Evolutionary conservation across 2,888 invertebrate genomes (phyloP).

Genomic region (Drosophila anomalata): DNA sequence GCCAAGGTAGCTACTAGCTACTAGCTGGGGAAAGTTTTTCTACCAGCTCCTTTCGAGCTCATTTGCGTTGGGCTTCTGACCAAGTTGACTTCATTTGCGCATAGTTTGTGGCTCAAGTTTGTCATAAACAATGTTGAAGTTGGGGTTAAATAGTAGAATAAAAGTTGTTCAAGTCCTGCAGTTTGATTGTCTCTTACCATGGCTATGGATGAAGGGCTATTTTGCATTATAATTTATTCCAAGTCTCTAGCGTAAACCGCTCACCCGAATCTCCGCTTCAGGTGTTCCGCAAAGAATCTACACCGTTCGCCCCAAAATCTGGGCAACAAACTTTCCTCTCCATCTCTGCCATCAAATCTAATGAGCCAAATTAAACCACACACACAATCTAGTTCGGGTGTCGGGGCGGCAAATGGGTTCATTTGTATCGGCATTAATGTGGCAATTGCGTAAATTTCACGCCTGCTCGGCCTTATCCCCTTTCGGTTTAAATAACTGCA

Average conservation of each 20-base stretch:
- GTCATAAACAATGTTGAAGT: conserved; percentile 72
- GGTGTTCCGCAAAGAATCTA: conserved; percentile 3
- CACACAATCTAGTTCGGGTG: conserved; percentile 11
- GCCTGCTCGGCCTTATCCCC: conserved; percentile 51
- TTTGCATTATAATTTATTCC: conserved; percentile 29
- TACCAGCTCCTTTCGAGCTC: conserved; percentile 40
- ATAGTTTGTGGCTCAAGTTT: conserved; percentile 73
- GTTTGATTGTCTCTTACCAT: conserved; percentile 65
- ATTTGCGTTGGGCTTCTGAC: conserved; percentile 50
- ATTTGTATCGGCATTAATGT: conserved; percentile 70
- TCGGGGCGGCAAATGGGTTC: conserved; percentile 53
- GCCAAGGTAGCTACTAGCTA: conserved; percentile 50
- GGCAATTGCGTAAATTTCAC: conserved; percentile 77
- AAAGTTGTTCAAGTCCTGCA: conserved; percentile 52
- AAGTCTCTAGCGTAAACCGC: conserved; percentile 16
- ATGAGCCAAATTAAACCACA: conserved; percentile 60
- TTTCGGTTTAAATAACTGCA: conserved; percentile 65
- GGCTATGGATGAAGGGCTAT: conserved; percentile 9
- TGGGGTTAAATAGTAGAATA: conserved; percentile 56
- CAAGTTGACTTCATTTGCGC: conserved; percentile 64
- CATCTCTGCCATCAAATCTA: conserved; percentile 57
- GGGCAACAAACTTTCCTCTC: conserved; percentile 5
- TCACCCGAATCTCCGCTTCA: neutral
- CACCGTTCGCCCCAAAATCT: conserved; percentile 1
- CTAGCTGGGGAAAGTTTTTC: conserved; percentile 55